Percentiles rank a stretch among this genome's conserved stretches.
These are phyloP conservation scores for Brachyrhaphis roseni DNA, from an alignment of 2,797 vertebrate genomes.

Conservation along the genomic window DNA sequence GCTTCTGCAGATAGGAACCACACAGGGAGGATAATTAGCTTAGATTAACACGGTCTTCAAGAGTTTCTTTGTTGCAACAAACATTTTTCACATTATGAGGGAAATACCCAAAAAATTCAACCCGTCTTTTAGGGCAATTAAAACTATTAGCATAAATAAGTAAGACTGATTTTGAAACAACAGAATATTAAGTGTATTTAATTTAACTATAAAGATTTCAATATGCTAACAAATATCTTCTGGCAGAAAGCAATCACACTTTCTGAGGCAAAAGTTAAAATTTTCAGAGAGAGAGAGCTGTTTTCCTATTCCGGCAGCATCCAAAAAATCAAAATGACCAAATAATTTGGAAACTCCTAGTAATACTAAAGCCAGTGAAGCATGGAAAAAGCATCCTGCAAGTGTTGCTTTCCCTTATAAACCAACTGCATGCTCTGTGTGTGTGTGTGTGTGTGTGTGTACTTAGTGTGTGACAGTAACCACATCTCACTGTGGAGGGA, in stretches of 20 bases:
- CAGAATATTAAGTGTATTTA: constrained; percentile 39
- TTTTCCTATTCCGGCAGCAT: constrained; percentile 53
- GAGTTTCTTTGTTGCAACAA: not conserved
- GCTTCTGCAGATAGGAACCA: not conserved
- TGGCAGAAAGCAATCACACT: constrained; percentile 11
- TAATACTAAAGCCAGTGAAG: constrained; percentile 26
- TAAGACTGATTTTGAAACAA: constrained; percentile 23
- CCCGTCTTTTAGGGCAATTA: constrained; percentile 9
- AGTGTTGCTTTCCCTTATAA: constrained; percentile 1
- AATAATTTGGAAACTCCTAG: constrained; percentile 23
- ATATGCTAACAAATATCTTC: constrained; percentile 21
- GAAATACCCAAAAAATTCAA: constrained; percentile 8
- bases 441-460: not conserved
- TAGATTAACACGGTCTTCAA: not conserved
- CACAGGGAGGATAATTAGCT: not conserved
- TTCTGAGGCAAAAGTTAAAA: constrained; percentile 43
- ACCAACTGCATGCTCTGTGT: not conserved
- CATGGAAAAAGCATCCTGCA: constrained; percentile 1
- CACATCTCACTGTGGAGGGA: constrained; percentile 36
- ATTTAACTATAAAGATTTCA: constrained; percentile 35
- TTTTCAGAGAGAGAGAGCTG: constrained; percentile 31
- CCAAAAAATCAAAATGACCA: constrained; percentile 32
- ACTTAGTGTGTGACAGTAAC: constrained; percentile 13
- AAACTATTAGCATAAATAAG: constrained; percentile 16
- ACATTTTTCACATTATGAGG: constrained; percentile 8